Evolutionary conservation across 2,888 invertebrate genomes (phyloP).

Genomic region (Gisinianus flammeolus): DNA sequence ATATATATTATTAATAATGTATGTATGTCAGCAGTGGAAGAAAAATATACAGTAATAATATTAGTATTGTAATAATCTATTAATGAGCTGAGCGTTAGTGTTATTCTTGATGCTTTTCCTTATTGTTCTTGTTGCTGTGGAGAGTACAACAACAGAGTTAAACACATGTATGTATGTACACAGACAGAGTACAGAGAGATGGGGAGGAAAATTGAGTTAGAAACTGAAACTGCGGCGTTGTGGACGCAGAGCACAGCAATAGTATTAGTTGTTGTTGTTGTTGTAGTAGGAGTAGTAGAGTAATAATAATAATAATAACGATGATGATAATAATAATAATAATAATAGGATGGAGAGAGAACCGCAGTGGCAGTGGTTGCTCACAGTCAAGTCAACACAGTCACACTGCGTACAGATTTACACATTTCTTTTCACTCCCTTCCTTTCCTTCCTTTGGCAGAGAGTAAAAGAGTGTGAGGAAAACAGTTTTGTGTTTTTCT

Average conservation of each 20-base stretch:
- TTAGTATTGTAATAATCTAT: background rate
- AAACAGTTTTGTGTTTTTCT: too few relatives aligned
- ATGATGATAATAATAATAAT: slow-evolving; percentile 9
- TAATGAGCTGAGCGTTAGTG: background rate
- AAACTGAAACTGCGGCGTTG: background rate
- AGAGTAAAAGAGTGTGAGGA: background rate
- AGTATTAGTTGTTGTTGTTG: slow-evolving; percentile 9
- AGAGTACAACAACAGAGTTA: background rate
- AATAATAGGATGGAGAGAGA: slow-evolving; percentile 16
- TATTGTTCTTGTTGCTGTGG: background rate
- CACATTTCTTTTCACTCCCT: background rate
- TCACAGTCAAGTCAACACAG: background rate
- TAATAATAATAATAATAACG: background rate
- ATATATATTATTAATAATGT: background rate
- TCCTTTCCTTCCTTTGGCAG: background rate
- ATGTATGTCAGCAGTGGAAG: background rate
- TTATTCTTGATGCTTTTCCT: background rate
- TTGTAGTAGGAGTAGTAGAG: slow-evolving; percentile 14
- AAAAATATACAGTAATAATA: background rate
- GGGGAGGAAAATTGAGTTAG: background rate
- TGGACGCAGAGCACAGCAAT: background rate
- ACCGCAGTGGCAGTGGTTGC: slow-evolving; percentile 21
- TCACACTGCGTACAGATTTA: slow-evolving; percentile 28
- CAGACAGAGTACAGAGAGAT: background rate
- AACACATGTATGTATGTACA: background rate